Evolutionary conservation across 2,888 invertebrate genomes (phyloP), one percentile per base, ranked within the genome.

Genomic region (Scaeva pyrastri): DNA sequence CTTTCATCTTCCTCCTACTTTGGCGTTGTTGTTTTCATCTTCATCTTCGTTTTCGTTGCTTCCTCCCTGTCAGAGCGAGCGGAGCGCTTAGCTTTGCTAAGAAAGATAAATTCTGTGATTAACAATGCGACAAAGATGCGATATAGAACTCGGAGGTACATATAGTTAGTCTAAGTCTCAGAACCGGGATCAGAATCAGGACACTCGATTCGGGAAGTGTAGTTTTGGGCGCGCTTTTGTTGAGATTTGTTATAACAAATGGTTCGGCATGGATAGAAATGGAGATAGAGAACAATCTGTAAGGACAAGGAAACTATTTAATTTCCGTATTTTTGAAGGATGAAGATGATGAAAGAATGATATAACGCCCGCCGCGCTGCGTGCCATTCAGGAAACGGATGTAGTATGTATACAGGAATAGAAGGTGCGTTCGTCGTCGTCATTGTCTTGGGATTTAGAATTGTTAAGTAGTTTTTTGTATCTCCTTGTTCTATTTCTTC

Each of bases 81-180:
- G 23, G 23, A 56, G 56, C 56, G 6, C n/a, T 48, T 36, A 43
- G 52, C 68, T 45, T 21, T 39, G 23, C 66, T 81, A 77, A 86
- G 85, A 81, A 77, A 77, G 85, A 86, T 86, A 81, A 77, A 86
- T 81, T 77, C 73, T 8, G 73, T 77, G 85, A 86, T 86, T 86
- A 86, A 86, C 85, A 86, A 82, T 86, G 85, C 81, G 85, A 86
- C 85, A 86, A 86, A 77, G 82, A 86, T 86, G 85, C 85, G 81
- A 81, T 86, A 81, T 62, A 71, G n/a, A n/a, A 31, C 39, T 58
- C n/a, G n/a, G n/a, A n/a, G n/a, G n/a, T n/a, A n/a, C n/a, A n/a
- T n/a, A n/a, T n/a, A n/a, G n/a, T n/a, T n/a, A n/a, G n/a, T n/a
- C n/a, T n/a, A n/a, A n/a, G n/a, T n/a, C n/a, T n/a, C n/a, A n/a